phyloP scores from a whole-genome alignment of 2,888 invertebrate species.

The Salticus scenicus region DNA sequence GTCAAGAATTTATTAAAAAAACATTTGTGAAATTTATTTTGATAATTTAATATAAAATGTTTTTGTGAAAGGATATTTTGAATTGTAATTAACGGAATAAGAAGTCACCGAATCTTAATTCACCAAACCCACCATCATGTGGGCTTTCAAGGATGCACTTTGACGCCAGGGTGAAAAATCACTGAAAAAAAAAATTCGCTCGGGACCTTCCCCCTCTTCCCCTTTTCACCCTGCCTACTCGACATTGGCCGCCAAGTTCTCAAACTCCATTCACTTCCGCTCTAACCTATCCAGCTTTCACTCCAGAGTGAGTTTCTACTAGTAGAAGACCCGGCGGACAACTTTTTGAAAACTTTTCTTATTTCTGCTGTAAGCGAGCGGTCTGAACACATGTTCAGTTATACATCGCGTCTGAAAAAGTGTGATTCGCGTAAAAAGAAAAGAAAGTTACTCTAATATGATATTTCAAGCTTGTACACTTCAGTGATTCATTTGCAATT shows the following conservation, averaged over 20 bases:
- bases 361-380: too few species aligned
- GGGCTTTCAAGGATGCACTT: constrained; percentile 50
- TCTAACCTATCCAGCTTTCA: constrained; percentile 40
- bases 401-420: too few species aligned
- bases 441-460: neutral
- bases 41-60: too few species aligned
- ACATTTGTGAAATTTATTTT: too few species aligned
- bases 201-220: constrained; percentile 25
- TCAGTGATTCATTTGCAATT: neutral
- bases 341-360: neutral
- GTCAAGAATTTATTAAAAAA: too few species aligned
- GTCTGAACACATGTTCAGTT: too few species aligned
- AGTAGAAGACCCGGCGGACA: constrained; percentile 1
- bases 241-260: constrained; percentile 67
- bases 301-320: neutral
- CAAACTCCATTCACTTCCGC: constrained; percentile 48
- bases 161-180: constrained; percentile 27
- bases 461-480: neutral
- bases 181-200: constrained; percentile 21
- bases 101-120: constrained; percentile 10
- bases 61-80: too few species aligned
- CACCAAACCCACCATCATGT: constrained; percentile 48
- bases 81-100: too few species aligned
- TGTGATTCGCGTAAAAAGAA: too few species aligned
- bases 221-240: constrained; percentile 15